A percentile compares a stretch with the other conserved stretches of the same genome.
phyloP scores from a whole-genome alignment of 2,797 vertebrate genomes.

The Schizothorax lantsangensis region DNA sequence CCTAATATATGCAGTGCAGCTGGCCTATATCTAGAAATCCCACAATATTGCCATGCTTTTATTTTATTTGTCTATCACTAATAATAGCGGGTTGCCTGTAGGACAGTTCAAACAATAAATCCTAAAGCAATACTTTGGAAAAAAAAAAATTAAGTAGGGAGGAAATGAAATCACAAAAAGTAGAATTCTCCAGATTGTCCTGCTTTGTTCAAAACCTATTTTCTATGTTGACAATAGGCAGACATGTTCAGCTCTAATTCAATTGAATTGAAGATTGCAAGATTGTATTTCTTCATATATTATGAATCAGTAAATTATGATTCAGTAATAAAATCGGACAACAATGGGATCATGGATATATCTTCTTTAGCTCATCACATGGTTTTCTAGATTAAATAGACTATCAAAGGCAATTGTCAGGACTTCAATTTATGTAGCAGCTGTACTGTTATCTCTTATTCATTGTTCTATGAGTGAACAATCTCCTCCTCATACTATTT shows the following conservation, averaged over 20 bases:
- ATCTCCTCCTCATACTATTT: background rate
- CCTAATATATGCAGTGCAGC: background rate
- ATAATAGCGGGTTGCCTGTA: background rate
- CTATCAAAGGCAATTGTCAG: background rate
- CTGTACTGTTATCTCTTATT: background rate
- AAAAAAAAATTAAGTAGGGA: background rate
- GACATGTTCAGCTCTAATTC: background rate
- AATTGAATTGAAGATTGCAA: background rate
- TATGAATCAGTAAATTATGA: background rate
- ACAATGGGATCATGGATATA: background rate
- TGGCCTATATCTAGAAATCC: background rate
- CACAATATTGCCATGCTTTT: background rate
- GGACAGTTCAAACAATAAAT: background rate
- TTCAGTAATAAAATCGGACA: background rate
- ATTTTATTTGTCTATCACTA: background rate
- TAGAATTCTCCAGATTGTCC: background rate
- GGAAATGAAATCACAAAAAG: background rate
- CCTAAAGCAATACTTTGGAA: background rate
- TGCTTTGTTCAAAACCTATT: background rate
- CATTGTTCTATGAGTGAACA: background rate
- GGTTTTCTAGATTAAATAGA: background rate
- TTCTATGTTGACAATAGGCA: background rate
- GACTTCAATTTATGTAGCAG: background rate
- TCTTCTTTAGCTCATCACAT: background rate
- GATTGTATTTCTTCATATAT: background rate